A percentile compares a stretch with the other conserved stretches of the same genome.
Conservation (phyloP, 2,888 invertebrate species). For the Eudemis profundana region DNA sequence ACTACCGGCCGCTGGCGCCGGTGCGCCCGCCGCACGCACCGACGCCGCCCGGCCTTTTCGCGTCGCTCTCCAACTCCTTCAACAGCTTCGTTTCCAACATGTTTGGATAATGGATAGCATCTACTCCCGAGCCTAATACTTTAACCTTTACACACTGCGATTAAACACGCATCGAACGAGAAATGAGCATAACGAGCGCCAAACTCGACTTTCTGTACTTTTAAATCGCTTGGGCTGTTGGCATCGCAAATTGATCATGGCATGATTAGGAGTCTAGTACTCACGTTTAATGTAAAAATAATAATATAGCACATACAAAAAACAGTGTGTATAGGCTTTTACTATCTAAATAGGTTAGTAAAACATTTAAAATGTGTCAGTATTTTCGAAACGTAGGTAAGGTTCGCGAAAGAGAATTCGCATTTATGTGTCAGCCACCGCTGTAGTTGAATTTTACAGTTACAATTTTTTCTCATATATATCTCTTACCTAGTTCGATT, state of each 20-base stretch:
- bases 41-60: slow-evolving; percentile 87
- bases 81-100: slow-evolving; percentile 91
- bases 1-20: slow-evolving; percentile 86
- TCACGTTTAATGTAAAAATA: no score
- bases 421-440: not conserved
- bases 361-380: not conserved
- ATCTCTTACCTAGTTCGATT: not conserved
- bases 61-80: slow-evolving; percentile 91
- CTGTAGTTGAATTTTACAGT: no score
- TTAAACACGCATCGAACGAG: not conserved
- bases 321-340: not conserved
- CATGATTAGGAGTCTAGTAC: no score
- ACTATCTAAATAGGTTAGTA: not conserved
- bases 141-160: not conserved
- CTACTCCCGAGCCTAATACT: not conserved
- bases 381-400: slow-evolving; percentile 1
- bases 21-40: slow-evolving; percentile 79
- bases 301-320: not conserved
- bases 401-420: not conserved
- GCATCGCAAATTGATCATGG: no score
- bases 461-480: not conserved
- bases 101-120: slow-evolving; percentile 84
- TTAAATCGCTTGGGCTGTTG: no score
- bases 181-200: not conserved
- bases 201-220: no score